phyloP scores from a whole-genome alignment of 2,888 invertebrate genomes.

The Leistus spinibarbis region DNA sequence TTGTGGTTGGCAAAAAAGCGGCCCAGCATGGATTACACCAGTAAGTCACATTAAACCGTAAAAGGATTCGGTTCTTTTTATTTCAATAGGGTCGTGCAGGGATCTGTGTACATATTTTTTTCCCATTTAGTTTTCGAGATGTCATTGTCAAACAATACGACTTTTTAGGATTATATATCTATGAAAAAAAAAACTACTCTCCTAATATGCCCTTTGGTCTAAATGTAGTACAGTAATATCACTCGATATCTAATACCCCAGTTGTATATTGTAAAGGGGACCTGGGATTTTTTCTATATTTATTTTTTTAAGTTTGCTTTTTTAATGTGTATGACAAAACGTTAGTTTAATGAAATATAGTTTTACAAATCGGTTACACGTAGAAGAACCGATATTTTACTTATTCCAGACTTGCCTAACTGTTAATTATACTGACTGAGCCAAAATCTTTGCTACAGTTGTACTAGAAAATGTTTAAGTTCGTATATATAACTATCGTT shows the following conservation, averaged over 20 bases:
- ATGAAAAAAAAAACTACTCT: slow-evolving; percentile 43
- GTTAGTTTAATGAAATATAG: slow-evolving; percentile 51
- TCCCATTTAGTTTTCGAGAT: slow-evolving; percentile 51
- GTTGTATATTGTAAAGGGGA: slow-evolving; percentile 43
- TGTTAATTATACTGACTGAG: too few species aligned
- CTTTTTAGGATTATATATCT: slow-evolving; percentile 50
- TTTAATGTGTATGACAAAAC: slow-evolving; percentile 48
- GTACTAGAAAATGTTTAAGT: too few species aligned
- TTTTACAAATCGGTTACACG: slow-evolving; percentile 54
- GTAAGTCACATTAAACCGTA: slow-evolving; percentile 50
- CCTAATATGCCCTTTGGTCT: slow-evolving; percentile 19
- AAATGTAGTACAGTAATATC: not conserved
- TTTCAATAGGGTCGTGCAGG: slow-evolving; percentile 10
- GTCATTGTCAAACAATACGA: slow-evolving; percentile 55
- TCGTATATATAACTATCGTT: too few species aligned
- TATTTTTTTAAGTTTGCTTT: slow-evolving; percentile 48
- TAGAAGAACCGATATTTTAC: not conserved
- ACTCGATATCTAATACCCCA: slow-evolving; percentile 27
- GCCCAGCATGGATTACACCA: slow-evolving; percentile 52
- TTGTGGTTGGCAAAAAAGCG: slow-evolving; percentile 20
- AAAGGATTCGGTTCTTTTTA: slow-evolving; percentile 30
- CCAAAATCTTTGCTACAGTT: too few species aligned
- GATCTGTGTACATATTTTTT: slow-evolving; percentile 46
- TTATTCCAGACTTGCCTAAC: too few species aligned
- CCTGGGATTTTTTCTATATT: slow-evolving; percentile 39